phyloP scores from a whole-genome alignment of 2,888 invertebrate genomes.

The Caenorhabditis sp. region DNA sequence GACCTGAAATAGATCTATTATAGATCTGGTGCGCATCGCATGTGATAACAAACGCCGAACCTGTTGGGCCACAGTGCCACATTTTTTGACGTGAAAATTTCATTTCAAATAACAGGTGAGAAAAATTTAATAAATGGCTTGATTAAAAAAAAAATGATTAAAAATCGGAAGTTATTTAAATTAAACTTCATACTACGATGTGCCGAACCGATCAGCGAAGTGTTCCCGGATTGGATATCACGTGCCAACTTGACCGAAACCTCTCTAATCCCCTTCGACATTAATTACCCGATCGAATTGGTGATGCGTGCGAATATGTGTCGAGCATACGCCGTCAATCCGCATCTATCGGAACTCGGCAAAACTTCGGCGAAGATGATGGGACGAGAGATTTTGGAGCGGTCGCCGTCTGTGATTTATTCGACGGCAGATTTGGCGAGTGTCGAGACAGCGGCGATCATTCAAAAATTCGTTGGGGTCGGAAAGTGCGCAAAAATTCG shows the following conservation, averaged over 20 bases:
- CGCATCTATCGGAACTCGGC: constrained; percentile 48
- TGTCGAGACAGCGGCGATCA: constrained; percentile 47
- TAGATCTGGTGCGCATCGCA: too few relatives aligned
- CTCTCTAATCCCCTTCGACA: constrained; percentile 41
- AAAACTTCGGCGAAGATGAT: constrained; percentile 38
- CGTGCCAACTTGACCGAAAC: constrained; percentile 25
- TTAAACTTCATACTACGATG: too few relatives aligned
- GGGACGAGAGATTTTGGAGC: constrained; percentile 38
- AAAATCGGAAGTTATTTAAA: too few relatives aligned
- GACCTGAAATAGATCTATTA: too few relatives aligned
- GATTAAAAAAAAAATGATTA: too few relatives aligned
- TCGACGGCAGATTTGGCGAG: constrained; percentile 43
- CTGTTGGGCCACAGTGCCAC: too few relatives aligned
- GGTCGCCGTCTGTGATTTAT: constrained; percentile 35
- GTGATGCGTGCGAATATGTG: constrained; percentile 36
- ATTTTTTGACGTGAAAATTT: too few relatives aligned
- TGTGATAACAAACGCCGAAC: too few relatives aligned
- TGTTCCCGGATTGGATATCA: constrained; percentile 47
- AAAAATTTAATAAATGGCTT: too few relatives aligned
- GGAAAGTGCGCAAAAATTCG: constrained; percentile 27
- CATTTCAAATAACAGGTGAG: too few relatives aligned
- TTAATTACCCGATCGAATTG: constrained; percentile 46
- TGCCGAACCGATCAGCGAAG: constrained; percentile 43
- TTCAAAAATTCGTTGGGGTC: constrained; percentile 20
- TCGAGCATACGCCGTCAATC: constrained; percentile 36